phyloP scores from a whole-genome alignment of 2,797 vertebrate genomes.

The Chromobotia macracanthus region DNA sequence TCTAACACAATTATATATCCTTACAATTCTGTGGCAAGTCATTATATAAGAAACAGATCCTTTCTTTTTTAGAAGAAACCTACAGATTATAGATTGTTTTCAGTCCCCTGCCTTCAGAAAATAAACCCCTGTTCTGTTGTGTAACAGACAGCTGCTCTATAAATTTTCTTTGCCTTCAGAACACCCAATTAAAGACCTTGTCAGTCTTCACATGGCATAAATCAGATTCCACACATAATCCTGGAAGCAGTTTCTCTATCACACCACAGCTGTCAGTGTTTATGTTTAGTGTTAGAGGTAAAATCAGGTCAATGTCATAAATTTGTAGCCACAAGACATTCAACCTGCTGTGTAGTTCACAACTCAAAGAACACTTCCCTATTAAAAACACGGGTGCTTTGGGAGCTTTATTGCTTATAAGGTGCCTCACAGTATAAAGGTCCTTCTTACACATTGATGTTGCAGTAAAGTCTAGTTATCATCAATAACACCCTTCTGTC shows the following conservation, averaged over 20 bases:
- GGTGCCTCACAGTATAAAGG: slow-evolving; percentile 41
- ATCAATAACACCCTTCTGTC: slow-evolving; percentile 54
- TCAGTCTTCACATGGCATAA: slow-evolving; percentile 66
- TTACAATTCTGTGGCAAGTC: neutral
- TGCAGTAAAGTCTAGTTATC: slow-evolving; percentile 53
- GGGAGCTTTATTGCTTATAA: slow-evolving; percentile 30
- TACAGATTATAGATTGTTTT: slow-evolving; percentile 43
- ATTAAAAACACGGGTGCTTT: slow-evolving; percentile 47
- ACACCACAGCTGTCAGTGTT: slow-evolving; percentile 73
- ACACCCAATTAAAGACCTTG: slow-evolving; percentile 66
- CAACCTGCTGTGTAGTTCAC: slow-evolving; percentile 60
- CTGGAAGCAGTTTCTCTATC: slow-evolving; percentile 62
- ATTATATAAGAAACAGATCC: slow-evolving; percentile 21
- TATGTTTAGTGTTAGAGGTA: slow-evolving; percentile 72
- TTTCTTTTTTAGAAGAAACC: too few relatives aligned
- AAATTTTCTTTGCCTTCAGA: slow-evolving; percentile 58
- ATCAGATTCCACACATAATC: slow-evolving; percentile 66
- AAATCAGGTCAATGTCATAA: slow-evolving; percentile 63
- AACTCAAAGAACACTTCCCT: slow-evolving; percentile 22
- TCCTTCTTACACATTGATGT: slow-evolving; percentile 31
- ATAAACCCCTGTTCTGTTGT: slow-evolving; percentile 47
- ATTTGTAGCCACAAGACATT: slow-evolving; percentile 61
- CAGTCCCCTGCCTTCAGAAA: slow-evolving; percentile 38
- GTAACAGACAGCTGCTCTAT: slow-evolving; percentile 60
- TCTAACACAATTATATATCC: neutral